phyloP scores from a whole-genome alignment of 2,888 invertebrate genomes.

The Xylota segnis region DNA sequence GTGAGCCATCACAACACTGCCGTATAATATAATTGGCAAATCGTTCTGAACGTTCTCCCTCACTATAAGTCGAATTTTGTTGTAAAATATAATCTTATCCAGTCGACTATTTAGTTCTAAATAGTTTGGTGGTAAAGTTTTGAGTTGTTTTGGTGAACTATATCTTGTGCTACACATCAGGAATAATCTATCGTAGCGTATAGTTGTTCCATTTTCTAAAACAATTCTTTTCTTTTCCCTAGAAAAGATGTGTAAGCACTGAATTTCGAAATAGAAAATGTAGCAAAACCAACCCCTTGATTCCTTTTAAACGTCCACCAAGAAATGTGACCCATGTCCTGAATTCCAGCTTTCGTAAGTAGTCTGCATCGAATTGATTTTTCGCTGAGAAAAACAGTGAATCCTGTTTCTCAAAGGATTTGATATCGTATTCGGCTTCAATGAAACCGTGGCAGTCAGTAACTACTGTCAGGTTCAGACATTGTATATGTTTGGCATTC shows the following conservation, averaged over 20 bases:
- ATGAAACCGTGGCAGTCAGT: constrained; percentile 34
- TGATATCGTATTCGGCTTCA: constrained; percentile 55
- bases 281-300: constrained; percentile 34
- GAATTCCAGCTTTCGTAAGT: constrained; percentile 46
- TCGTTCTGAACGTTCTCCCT: background rate
- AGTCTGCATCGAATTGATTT: constrained; percentile 51
- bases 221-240: constrained; percentile 77
- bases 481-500: constrained; percentile 18
- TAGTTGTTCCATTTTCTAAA: constrained; percentile 78
- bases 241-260: background rate
- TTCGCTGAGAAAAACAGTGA: constrained; percentile 49
- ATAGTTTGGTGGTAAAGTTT: constrained; percentile 79
- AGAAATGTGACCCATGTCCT: constrained; percentile 51
- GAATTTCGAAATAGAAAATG: background rate
- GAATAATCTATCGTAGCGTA: constrained; percentile 79
- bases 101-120: constrained; percentile 79
- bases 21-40: constrained; percentile 79
- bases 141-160: constrained; percentile 59
- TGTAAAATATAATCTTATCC: constrained; percentile 80
- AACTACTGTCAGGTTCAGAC: constrained; percentile 42
- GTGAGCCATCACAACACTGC: constrained; percentile 77
- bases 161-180: constrained; percentile 77
- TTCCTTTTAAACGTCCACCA: constrained; percentile 29
- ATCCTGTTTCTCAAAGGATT: constrained; percentile 8
- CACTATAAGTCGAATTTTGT: constrained; percentile 77